Evolutionary conservation across 2,113 vertebrate species (phyloP), one percentile per base, ranked within the genome.

Genomic region (Collichthys lucidus): DNA sequence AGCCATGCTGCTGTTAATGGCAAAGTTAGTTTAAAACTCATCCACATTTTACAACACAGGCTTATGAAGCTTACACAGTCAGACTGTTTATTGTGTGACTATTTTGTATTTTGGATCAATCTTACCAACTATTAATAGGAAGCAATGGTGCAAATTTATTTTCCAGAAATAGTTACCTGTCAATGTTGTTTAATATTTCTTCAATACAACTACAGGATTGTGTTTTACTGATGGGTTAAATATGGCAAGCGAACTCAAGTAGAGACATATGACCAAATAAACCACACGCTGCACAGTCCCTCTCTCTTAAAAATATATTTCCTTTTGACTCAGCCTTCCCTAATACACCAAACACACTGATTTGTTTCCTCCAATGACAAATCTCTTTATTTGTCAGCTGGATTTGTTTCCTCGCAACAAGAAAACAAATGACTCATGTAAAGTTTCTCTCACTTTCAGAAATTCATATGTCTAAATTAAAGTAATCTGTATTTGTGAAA

Each of bases 181-280:
- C 31, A 22, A 0, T 42, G 26, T 15, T 9, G 12, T 11, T 24
- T 63, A 19, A n/a, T 35, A 24, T 46, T 10, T 56, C 9, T 68
- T 56, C 8, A 29, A 66, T 7, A 65, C 5, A 69, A 60, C 53
- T 16, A 14, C 26, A 16, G 12, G 14, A 46, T 66, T 26, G 4
- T 24, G 61, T 66, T 82, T 77, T 76, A 40, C 35, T 40, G 35
- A 40, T 2, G 35, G 65, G 24, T 19, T 57, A 15, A 35, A 14
- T 35, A 56, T n/a, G 69, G 74, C 75, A 44, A 71, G 19, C 53
- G 49, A 72, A 7, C 26, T 47, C 35, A 66, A 66, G 17, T 3
- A 56, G 20, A 85, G 20, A 82, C 69, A 80, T 65, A 31, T 68
- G 56, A 84, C 50, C 40, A 59, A 66, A 70, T 59, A 63, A 89